phyloP scores from a whole-genome alignment of 2,797 vertebrate species.

The Sphenopsis melanotis region DNA sequence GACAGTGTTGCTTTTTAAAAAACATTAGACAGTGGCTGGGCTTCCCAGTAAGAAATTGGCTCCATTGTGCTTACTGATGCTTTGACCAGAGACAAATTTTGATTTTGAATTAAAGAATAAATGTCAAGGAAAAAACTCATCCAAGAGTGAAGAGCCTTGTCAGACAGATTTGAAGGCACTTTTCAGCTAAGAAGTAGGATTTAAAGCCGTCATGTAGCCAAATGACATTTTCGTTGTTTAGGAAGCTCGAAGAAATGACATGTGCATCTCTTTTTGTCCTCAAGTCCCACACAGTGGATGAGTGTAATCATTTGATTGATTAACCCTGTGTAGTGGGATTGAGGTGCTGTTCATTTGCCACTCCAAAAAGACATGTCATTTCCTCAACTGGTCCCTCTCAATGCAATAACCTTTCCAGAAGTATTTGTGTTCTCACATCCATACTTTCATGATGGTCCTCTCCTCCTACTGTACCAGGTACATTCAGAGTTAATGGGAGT shows the following conservation, averaged over 20 bases:
- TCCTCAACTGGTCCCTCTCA: background rate
- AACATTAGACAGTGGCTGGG: background rate
- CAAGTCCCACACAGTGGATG: background rate
- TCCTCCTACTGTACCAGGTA: background rate
- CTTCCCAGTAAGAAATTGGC: background rate
- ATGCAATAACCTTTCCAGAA: background rate
- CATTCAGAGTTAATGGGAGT: background rate
- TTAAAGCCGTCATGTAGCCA: background rate
- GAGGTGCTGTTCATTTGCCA: background rate
- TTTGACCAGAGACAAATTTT: background rate
- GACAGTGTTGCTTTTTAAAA: background rate
- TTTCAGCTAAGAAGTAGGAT: background rate
- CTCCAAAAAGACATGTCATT: background rate
- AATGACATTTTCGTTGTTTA: background rate
- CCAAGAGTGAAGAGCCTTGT: background rate
- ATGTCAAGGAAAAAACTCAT: background rate
- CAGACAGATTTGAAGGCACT: slow-evolving; percentile 8
- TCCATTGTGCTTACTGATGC: background rate
- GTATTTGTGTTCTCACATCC: background rate
- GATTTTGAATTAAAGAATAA: slow-evolving; percentile 28
- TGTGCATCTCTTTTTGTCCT: background rate
- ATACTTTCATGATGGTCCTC: background rate
- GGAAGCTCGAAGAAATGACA: background rate
- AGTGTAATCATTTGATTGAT: background rate
- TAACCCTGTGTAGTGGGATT: background rate